Evolutionary conservation across 2,888 invertebrate species (phyloP), one percentile per base, ranked within the genome.

Genomic region (Stenodera caucasica): DNA sequence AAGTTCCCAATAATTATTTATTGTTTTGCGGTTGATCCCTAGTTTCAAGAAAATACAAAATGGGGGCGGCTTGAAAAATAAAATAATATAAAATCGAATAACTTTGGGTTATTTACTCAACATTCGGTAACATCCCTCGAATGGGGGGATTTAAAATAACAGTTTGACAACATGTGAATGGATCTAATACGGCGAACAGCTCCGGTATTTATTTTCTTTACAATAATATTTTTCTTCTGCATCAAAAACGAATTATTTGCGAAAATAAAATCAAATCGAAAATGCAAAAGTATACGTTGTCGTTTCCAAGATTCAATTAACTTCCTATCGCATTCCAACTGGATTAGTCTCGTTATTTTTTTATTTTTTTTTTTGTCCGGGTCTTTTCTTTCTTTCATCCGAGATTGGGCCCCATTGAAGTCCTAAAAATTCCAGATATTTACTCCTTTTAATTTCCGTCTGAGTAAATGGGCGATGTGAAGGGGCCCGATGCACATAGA

Each of bases 21-120:
- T 14, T 21, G 21, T 51, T 51, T 51, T 29, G 7, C n/a, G n/a
- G n/a, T n/a, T n/a, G n/a, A n/a, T n/a, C n/a, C n/a, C n/a, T n/a
- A n/a, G 23, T 23, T 51, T 29, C 3, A 29, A 32, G 2, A 30
- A 73, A 73, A 70, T 67, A 69, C 55, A 61, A 54, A 64, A 59
- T 64, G 61, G 71, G 72, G 72, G 69, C 57, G 58, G 68, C 65
- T 72, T 71, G 68, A 69, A 15, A 70, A 74, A 75, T 74, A 73
- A 77, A 74, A 74, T 71, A 76, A 74, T 75, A 76, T 74, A 72
- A 78, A 78, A 77, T 78, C 77, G 76, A 78, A 78, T 78, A 78
- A 77, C 78, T 78, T 78, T 77, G 72, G 77, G 78, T 77, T 78
- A 76, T 78, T 78, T 78, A 77, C 78, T 72, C 71, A 68, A 68